Evolutionary conservation across 1,140 invertebrate genomes (phyloP).

Genomic region (Muscidifurax raptorellus): DNA sequence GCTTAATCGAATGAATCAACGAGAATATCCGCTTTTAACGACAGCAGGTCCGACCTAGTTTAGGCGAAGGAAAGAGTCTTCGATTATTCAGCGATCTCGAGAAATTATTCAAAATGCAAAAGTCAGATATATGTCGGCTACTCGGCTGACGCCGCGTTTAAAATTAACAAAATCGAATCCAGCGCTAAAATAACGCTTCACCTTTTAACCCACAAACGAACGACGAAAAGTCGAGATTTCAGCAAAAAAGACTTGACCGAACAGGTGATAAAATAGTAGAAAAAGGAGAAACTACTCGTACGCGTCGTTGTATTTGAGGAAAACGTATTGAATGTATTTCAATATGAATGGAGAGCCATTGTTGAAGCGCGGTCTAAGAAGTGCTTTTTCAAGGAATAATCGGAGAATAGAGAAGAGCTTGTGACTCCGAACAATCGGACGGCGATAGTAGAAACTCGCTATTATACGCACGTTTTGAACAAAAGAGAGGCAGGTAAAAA

Average conservation of each 20-base stretch:
- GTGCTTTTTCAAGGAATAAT: neutral
- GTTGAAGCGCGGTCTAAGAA: neutral
- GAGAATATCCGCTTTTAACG: neutral
- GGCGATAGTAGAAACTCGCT: neutral
- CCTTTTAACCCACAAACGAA: conserved; percentile 33
- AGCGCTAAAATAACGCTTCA: conserved; percentile 17
- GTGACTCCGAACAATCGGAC: too few relatives aligned
- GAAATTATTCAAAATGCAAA: neutral
- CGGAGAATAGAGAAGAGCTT: neutral
- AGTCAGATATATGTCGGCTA: neutral
- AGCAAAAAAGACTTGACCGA: neutral
- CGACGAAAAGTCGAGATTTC: neutral
- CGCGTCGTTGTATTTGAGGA: neutral
- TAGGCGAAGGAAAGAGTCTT: neutral
- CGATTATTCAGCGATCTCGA: neutral
- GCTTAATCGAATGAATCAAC: neutral
- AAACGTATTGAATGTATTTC: neutral
- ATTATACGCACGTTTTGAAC: conserved; percentile 13
- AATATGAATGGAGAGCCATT: neutral
- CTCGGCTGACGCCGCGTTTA: neutral
- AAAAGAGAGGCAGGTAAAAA: too few relatives aligned
- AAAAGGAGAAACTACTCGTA: neutral
- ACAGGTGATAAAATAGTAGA: neutral
- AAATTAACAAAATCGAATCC: conserved; percentile 26
- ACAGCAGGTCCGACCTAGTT: neutral